These are phyloP conservation scores for Triplophysa bombifrons DNA, from an alignment of 2,797 vertebrate species.

Conservation along the genomic window DNA sequence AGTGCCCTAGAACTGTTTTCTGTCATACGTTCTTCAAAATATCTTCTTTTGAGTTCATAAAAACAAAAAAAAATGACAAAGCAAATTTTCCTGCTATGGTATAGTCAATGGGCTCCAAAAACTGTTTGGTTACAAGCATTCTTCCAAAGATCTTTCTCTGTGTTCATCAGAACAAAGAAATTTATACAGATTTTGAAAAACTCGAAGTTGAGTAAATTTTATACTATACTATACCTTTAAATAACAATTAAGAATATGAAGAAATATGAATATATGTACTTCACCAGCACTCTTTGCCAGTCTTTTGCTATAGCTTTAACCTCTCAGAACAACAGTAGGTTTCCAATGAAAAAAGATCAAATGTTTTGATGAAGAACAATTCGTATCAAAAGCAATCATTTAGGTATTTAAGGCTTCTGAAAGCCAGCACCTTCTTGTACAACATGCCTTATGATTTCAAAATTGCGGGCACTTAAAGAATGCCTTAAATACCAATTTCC, in stretches of 20 bases:
- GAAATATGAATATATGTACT: not conserved
- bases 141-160: too few species aligned
- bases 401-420: conserved; percentile 48
- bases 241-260: not conserved
- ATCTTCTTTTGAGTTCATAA: too few species aligned
- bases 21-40: too few species aligned
- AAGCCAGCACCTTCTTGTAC: conserved; percentile 44
- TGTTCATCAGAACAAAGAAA: too few species aligned
- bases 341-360: conserved; percentile 36
- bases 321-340: conserved; percentile 35
- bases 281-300: not conserved
- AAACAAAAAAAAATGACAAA: too few species aligned
- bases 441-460: conserved; percentile 43
- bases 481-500: conserved; percentile 43
- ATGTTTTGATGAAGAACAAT: conserved; percentile 39
- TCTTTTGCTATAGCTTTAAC: conserved; percentile 1
- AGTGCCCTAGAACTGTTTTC: too few species aligned
- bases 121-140: too few species aligned
- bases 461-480: conserved; percentile 42
- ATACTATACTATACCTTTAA: too few species aligned
- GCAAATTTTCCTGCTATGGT: too few species aligned
- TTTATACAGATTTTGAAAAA: too few species aligned
- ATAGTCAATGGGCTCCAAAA: too few species aligned
- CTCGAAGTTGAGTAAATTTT: too few species aligned
- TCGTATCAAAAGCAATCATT: conserved; percentile 35